These are phyloP conservation scores for Candoia aspera DNA, from an alignment of 2,113 vertebrate genomes.

Conservation along the genomic window DNA sequence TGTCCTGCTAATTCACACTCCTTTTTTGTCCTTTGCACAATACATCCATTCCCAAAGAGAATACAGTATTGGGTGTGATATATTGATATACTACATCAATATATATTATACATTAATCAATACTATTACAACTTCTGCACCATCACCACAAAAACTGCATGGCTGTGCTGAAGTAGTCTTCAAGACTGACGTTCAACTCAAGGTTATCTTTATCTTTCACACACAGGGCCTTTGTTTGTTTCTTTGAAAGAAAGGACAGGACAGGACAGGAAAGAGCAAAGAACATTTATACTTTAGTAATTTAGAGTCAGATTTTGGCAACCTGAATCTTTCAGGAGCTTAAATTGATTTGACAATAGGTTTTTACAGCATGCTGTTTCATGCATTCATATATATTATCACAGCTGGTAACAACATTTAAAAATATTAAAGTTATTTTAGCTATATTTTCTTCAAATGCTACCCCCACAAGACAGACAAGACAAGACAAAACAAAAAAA, in stretches of 20 bases:
- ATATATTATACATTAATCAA: not conserved
- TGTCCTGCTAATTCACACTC: not conserved
- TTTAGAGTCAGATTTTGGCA: not conserved
- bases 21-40: not conserved
- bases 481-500: not conserved
- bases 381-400: constrained; percentile 4
- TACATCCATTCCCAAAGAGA: not conserved
- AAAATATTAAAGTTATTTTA: not conserved
- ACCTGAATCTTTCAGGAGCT: constrained; percentile 11
- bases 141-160: not conserved
- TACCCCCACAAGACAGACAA: not conserved
- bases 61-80: not conserved
- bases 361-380: constrained; percentile 27
- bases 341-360: not conserved
- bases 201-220: not conserved
- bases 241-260: not conserved
- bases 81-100: not conserved
- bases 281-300: not conserved
- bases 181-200: not conserved
- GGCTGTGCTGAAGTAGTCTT: not conserved
- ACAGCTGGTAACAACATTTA: not conserved
- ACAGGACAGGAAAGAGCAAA: not conserved
- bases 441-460: not conserved
- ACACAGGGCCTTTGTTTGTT: not conserved
- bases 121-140: not conserved